A percentile compares a stretch with the other conserved stretches of the same genome.
phyloP scores from a whole-genome alignment of 2,113 vertebrate genomes.

The Mesocricetus auratus region DNA sequence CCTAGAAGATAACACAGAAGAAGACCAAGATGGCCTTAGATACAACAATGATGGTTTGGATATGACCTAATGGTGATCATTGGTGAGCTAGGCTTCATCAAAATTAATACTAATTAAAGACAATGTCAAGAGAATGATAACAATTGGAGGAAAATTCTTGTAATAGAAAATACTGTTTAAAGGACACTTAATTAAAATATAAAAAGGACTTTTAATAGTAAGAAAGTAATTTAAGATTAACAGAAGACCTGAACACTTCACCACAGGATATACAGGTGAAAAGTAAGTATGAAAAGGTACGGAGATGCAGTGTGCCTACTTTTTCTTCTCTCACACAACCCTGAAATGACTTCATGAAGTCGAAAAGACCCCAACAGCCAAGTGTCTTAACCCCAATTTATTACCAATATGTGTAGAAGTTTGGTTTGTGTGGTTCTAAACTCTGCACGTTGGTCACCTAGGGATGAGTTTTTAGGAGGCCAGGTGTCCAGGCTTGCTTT shows the following conservation, averaged over 20 bases:
- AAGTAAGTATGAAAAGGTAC: neutral
- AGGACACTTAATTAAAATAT: neutral
- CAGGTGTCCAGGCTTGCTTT: neutral
- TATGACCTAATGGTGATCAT: neutral
- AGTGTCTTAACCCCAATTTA: neutral
- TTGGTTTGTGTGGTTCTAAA: neutral
- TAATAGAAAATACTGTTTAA: neutral
- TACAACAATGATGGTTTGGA: neutral
- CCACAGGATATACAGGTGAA: neutral
- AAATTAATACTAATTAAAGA: neutral
- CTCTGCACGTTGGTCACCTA: rapidly evolving
- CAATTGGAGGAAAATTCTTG: neutral
- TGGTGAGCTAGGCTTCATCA: neutral
- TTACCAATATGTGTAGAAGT: neutral
- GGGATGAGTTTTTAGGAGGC: neutral
- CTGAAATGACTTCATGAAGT: neutral
- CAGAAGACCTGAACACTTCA: neutral
- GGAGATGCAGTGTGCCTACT: neutral
- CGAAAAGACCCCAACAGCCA: neutral
- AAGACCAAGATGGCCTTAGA: neutral
- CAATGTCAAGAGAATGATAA: neutral
- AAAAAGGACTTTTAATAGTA: conserved; percentile 25
- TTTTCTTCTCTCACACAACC: neutral
- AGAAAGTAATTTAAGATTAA: conserved; percentile 1
- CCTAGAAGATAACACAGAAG: neutral